Conservation (phyloP, 2,888 invertebrate genomes). For the Dolomedes plantarius region DNA sequence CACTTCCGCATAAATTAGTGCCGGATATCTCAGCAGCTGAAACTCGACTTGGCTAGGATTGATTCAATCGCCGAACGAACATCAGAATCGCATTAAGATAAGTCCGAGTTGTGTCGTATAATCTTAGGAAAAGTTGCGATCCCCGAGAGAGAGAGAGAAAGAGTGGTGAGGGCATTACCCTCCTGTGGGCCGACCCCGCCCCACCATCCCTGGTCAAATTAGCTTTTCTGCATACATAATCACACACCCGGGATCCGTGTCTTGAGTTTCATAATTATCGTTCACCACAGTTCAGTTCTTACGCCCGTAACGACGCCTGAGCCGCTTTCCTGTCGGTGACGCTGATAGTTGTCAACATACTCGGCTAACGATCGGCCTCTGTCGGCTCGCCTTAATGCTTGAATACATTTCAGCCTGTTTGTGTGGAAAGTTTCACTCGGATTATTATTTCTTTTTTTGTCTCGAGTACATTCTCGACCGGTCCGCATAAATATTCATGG, state of each 20-base stretch:
- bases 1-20: too few species aligned
- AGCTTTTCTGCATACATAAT: constrained; percentile 39
- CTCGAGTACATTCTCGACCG: too few species aligned
- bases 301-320: background rate
- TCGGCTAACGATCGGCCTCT: too few species aligned
- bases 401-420: too few species aligned
- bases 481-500: too few species aligned
- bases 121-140: background rate
- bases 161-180: background rate
- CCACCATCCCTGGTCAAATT: constrained; percentile 29
- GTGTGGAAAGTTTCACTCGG: too few species aligned
- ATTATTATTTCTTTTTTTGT: too few species aligned
- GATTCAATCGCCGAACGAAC: constrained; percentile 2
- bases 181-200: background rate
- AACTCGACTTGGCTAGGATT: background rate
- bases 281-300: background rate
- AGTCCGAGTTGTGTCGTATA: background rate
- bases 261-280: constrained; percentile 15
- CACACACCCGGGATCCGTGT: background rate
- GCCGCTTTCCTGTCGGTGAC: too few species aligned
- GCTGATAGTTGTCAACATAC: too few species aligned
- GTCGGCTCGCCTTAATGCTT: too few species aligned
- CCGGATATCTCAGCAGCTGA: background rate
- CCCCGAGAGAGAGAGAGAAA: background rate
- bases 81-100: background rate